Conservation (phyloP, 2,888 invertebrate genomes). For the Ectemnius cavifrons region DNA sequence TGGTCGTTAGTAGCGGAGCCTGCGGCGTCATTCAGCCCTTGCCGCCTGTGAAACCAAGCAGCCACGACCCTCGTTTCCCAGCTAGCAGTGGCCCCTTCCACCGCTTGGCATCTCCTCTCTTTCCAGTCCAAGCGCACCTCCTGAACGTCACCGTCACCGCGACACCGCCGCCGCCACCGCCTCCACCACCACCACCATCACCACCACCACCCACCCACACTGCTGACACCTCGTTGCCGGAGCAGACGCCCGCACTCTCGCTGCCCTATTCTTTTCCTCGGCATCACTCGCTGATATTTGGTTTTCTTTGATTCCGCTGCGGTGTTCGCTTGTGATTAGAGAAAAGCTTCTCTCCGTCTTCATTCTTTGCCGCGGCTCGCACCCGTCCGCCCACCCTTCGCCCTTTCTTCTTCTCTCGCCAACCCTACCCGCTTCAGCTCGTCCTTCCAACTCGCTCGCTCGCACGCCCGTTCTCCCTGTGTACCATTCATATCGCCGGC, state of each 20-base stretch:
- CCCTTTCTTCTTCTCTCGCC: neutral
- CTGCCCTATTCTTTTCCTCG: constrained; percentile 53
- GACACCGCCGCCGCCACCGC: too few relatives aligned
- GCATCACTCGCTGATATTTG: constrained; percentile 60
- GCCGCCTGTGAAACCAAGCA: constrained; percentile 56
- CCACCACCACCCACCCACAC: constrained; percentile 21
- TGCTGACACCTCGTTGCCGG: constrained; percentile 52
- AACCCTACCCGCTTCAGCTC: neutral
- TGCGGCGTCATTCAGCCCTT: constrained; percentile 70
- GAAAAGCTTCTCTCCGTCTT: constrained; percentile 52
- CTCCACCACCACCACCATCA: neutral
- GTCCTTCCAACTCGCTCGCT: neutral
- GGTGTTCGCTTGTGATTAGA: constrained; percentile 59
- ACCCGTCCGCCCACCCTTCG: neutral
- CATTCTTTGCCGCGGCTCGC: constrained; percentile 16
- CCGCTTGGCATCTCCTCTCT: constrained; percentile 34
- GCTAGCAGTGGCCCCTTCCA: constrained; percentile 39
- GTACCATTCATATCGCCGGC: constrained; percentile 29
- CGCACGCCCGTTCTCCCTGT: constrained; percentile 11
- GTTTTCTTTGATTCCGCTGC: constrained; percentile 62
- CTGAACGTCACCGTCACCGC: neutral
- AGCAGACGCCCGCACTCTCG: constrained; percentile 33
- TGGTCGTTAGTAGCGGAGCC: constrained; percentile 68
- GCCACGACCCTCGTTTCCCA: constrained; percentile 55
- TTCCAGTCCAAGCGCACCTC: constrained; percentile 9